Percentiles rank a stretch among this genome's conserved stretches.
These are phyloP conservation scores for Ptyas mucosa DNA, from an alignment of 2,113 vertebrate genomes.

Conservation along the genomic window DNA sequence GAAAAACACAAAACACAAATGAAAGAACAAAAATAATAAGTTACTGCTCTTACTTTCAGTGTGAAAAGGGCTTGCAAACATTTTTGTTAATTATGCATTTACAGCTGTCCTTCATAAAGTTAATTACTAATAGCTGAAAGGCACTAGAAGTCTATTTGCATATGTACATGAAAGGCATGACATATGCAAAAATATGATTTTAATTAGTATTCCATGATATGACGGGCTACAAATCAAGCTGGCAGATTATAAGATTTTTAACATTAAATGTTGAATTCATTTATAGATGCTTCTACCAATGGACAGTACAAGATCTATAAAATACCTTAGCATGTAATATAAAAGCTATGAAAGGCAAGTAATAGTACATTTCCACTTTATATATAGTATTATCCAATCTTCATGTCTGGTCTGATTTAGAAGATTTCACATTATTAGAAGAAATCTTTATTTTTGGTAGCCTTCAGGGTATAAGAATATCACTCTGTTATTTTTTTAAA, in stretches of 20 bases:
- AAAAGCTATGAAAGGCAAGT: slow-evolving; percentile 47
- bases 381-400: slow-evolving; percentile 46
- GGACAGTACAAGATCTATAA: slow-evolving; percentile 58
- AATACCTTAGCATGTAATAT: slow-evolving; percentile 26
- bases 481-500: slow-evolving; percentile 63
- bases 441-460: slow-evolving; percentile 62
- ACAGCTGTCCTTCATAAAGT: slow-evolving; percentile 99
- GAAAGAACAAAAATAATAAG: slow-evolving; percentile 34
- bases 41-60: slow-evolving; percentile 78
- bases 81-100: slow-evolving; percentile 99
- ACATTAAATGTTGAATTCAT: slow-evolving; percentile 82
- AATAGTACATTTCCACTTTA: slow-evolving; percentile 38
- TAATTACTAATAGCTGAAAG: slow-evolving; percentile 99
- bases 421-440: slow-evolving; percentile 51
- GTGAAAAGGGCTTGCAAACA: slow-evolving; percentile 91
- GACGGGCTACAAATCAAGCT: slow-evolving; percentile 93
- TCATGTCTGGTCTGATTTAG: slow-evolving; percentile 39
- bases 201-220: slow-evolving; percentile 96
- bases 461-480: slow-evolving; percentile 63
- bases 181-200: slow-evolving; percentile 97
- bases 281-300: slow-evolving; percentile 75
- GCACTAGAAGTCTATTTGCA: slow-evolving; percentile 90
- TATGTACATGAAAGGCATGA: slow-evolving; percentile 93
- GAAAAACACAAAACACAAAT: not conserved
- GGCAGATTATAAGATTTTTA: slow-evolving; percentile 91